These are phyloP conservation scores for Carduelis carduelis DNA, from an alignment of 2,797 vertebrate genomes.

Conservation along the genomic window DNA sequence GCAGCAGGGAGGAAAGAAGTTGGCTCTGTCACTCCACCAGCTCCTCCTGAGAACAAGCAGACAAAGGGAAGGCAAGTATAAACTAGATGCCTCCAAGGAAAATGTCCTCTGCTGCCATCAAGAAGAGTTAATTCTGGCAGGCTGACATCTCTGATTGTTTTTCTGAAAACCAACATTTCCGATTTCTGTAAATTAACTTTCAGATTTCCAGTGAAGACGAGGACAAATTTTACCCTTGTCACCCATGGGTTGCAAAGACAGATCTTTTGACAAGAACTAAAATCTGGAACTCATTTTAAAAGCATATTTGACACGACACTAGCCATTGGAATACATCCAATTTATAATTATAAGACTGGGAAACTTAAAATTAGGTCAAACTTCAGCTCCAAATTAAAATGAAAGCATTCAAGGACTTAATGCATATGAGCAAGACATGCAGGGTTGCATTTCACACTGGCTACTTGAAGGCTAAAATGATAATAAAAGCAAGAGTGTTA, in stretches of 20 bases:
- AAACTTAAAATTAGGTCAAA: conserved; percentile 52
- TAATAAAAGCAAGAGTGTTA: conserved; percentile 37
- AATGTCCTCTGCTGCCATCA: background rate
- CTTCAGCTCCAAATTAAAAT: conserved; percentile 39
- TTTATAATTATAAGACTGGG: conserved; percentile 19
- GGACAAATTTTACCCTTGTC: conserved; percentile 57
- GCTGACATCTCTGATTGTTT: conserved; percentile 52
- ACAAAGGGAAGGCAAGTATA: background rate
- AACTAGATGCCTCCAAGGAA: background rate
- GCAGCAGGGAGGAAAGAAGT: background rate
- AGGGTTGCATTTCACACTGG: background rate
- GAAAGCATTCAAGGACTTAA: conserved; percentile 17
- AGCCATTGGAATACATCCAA: conserved; percentile 3
- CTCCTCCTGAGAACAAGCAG: background rate
- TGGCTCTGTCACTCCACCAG: background rate
- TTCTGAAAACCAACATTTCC: conserved; percentile 16
- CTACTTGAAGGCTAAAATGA: conserved; percentile 3
- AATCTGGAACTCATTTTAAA: conserved; percentile 62
- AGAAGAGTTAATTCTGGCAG: conserved; percentile 65
- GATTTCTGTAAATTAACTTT: conserved; percentile 64
- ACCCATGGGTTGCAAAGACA: background rate
- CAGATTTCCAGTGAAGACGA: conserved; percentile 58
- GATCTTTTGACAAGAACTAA: conserved; percentile 57
- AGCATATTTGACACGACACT: conserved; percentile 42
- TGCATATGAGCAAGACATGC: background rate